These are phyloP conservation scores for Cervus canadensis DNA, from an alignment of 2,113 vertebrate genomes.

Conservation along the genomic window DNA sequence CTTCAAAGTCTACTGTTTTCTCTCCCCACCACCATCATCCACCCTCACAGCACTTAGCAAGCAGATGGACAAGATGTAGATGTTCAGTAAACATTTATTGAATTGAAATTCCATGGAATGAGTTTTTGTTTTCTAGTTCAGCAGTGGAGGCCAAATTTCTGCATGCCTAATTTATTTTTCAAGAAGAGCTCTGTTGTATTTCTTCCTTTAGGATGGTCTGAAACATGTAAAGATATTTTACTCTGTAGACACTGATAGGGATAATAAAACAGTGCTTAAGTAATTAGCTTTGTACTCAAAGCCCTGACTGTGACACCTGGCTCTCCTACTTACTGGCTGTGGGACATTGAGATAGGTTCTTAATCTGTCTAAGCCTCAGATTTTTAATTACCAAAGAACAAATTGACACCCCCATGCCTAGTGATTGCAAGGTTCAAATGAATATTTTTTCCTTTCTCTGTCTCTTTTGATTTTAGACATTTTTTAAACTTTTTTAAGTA, in stretches of 20 bases:
- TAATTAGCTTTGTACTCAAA: not conserved
- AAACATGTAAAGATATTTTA: not conserved
- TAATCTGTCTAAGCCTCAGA: not conserved
- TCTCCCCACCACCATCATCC: not conserved
- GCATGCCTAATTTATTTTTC: not conserved
- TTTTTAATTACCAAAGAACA: constrained; percentile 5
- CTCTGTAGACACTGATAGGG: not conserved
- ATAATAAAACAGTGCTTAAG: not conserved
- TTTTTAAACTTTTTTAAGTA: not conserved
- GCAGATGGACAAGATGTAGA: not conserved
- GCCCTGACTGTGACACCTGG: not conserved
- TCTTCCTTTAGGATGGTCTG: not conserved
- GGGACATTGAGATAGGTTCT: not conserved
- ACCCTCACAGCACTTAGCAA: not conserved
- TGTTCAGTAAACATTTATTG: not conserved
- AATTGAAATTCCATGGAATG: not conserved
- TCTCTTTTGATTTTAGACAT: constrained; percentile 3
- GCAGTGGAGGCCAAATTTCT: not conserved
- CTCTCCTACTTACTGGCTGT: not conserved
- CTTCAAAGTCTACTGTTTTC: not conserved
- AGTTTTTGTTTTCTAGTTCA: not conserved
- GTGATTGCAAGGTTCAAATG: not conserved
- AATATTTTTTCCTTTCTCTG: not conserved
- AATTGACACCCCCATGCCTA: not conserved
- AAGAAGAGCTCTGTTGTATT: not conserved